phyloP scores from a whole-genome alignment of 2,797 vertebrate species.

The Tiaroga cobitis region DNA sequence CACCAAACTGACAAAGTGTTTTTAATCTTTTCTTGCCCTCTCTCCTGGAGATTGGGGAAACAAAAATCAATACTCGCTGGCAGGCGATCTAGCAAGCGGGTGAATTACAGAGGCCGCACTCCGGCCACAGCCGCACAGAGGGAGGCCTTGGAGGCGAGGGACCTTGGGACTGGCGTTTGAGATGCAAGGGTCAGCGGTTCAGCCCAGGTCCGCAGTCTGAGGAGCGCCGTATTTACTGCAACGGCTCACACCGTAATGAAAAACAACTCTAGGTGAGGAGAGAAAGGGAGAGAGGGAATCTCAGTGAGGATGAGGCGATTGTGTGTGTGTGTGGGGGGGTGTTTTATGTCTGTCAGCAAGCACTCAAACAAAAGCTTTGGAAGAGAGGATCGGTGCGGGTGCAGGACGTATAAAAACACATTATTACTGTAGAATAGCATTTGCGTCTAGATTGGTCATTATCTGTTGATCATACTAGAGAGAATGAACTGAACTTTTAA shows the following conservation, averaged over 20 bases:
- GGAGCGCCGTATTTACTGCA: conserved; percentile 75
- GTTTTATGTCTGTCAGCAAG: conserved; percentile 40
- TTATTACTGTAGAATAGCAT: conserved; percentile 70
- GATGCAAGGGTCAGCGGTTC: conserved; percentile 73
- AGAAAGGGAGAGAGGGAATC: conserved; percentile 48
- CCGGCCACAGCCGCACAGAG: conserved; percentile 58
- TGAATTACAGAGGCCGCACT: conserved; percentile 78
- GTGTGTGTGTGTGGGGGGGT: neutral
- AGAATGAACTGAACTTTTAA: conserved; percentile 3
- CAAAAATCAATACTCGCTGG: conserved; percentile 98
- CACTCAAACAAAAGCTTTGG: conserved; percentile 25
- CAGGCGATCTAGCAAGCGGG: conserved; percentile 93
- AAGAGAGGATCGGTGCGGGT: conserved; percentile 21
- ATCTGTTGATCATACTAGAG: conserved; percentile 74
- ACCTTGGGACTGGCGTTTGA: conserved; percentile 65
- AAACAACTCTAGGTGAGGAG: conserved; percentile 70
- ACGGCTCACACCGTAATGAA: conserved; percentile 66
- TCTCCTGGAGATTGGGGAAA: conserved; percentile 97
- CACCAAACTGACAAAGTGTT: conserved; percentile 98
- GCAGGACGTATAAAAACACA: conserved; percentile 28
- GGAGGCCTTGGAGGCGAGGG: conserved; percentile 75
- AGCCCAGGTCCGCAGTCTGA: conserved; percentile 67
- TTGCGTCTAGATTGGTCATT: conserved; percentile 68
- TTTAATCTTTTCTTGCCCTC: conserved; percentile 99
- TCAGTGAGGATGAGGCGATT: conserved; percentile 7